Conservation (phyloP, 2,113 vertebrate species). For the Mobula hypostoma region DNA sequence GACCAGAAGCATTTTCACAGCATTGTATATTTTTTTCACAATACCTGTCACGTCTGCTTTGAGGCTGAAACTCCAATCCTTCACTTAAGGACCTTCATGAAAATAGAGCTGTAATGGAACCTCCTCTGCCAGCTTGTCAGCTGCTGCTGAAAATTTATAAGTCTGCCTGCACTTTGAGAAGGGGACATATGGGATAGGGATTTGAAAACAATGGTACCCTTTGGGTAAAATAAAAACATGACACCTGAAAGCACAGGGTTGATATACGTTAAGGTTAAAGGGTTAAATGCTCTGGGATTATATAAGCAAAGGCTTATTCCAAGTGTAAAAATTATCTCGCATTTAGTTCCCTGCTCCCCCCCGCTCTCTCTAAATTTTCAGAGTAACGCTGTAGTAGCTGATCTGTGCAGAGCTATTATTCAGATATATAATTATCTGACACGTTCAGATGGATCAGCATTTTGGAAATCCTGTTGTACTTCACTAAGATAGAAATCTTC, state of each 20-base stretch:
- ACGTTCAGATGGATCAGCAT: neutral
- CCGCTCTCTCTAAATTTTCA: neutral
- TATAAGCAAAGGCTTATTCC: neutral
- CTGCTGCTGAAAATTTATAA: constrained; percentile 33
- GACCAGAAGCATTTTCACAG: neutral
- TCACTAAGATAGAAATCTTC: neutral
- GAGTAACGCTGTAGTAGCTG: neutral
- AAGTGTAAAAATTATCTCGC: neutral
- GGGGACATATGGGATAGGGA: neutral
- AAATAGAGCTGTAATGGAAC: constrained; percentile 35
- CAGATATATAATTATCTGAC: neutral
- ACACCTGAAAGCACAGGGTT: neutral
- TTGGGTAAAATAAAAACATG: constrained; percentile 19
- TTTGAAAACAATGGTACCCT: neutral
- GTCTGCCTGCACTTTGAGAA: neutral
- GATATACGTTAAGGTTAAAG: neutral
- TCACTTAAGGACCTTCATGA: constrained; percentile 12
- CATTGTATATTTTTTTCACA: constrained; percentile 8
- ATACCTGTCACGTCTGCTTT: constrained; percentile 16
- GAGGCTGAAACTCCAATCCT: neutral
- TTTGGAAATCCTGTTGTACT: neutral
- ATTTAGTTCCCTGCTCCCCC: neutral
- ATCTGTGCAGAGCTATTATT: neutral
- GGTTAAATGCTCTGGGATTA: neutral
- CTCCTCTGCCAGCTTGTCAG: constrained; percentile 8